Base-by-base conservation (phyloP, 2,113 vertebrate species). In the Pithys albifrons region DNA sequence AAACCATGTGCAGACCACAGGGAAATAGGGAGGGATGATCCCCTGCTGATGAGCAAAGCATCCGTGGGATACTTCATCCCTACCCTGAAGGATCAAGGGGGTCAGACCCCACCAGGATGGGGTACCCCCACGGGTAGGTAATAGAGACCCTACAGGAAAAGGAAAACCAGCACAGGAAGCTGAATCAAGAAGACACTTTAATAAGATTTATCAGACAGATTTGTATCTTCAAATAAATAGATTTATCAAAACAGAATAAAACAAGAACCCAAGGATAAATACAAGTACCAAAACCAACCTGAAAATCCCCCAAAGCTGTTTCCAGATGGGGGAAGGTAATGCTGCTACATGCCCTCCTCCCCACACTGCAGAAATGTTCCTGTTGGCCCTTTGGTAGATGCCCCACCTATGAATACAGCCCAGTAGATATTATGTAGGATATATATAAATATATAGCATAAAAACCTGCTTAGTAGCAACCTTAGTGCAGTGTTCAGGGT, bases 181-280 rank as follows among this genome's bases (percentile, higher is more conserved):
- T 90, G 91, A 94, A 93, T 97, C 94, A 88, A 85, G 85, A 97
- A 95, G 88, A 81, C 1, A 7, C 58, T 97, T 97, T 97, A 97
- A 95, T 97, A 69, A 83, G 81, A 45, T 95, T 92, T 89, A n/a
- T 91, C 87, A 48, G 81, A 93, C 90, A 97, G 97, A 80, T 89
- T 86, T 69, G 57, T 75, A 95, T 96, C 95, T 97, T 92, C 96
- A 97, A 97, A 98, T 97, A 97, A 97, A 97, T 98, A 98, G 95
- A 94, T 97, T 91, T 96, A 94, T 94, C 93, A 95, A 92, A 94
- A 97, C 84, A 73, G 89, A 91, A 86, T 74, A 72, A 91, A 91
- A 89, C 70, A 84, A 85, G 93, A 90, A 96, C 55, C 49, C 62
- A 19, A 31, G 81, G 95, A 96, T 92, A 93, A 96, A 95, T 73